Conservation (phyloP, 2,113 vertebrate genomes). For the Seriola rivoliana region DNA sequence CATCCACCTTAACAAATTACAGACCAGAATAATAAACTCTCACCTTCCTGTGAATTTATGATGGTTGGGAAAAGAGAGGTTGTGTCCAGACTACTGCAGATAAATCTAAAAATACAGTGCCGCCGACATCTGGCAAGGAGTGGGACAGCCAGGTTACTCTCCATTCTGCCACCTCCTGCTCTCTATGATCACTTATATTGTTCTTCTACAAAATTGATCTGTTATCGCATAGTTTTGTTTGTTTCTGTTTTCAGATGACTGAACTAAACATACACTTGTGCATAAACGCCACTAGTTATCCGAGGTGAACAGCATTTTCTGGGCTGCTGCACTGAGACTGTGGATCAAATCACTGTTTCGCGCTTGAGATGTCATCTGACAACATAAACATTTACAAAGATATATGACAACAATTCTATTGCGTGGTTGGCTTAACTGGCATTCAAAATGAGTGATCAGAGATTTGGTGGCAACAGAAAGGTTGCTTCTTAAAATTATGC, state of each 20-base stretch:
- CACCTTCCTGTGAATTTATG: neutral
- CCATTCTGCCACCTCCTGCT: slow-evolving; percentile 1
- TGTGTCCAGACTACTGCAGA: neutral
- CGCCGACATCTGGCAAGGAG: neutral
- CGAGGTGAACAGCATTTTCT: neutral
- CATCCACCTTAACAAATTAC: slow-evolving; percentile 3
- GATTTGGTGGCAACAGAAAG: neutral
- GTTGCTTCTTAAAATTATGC: neutral
- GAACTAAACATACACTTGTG: neutral
- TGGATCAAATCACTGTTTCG: neutral
- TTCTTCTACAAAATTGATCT: neutral
- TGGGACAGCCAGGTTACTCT: slow-evolving; percentile 13
- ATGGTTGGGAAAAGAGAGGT: neutral
- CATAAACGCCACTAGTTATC: neutral
- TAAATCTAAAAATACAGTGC: neutral
- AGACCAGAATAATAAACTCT: neutral
- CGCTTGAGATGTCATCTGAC: neutral
- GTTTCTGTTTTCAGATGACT: slow-evolving; percentile 3
- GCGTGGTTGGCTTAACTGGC: neutral
- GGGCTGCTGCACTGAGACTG: neutral
- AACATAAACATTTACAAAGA: neutral
- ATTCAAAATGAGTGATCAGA: neutral
- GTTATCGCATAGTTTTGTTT: neutral
- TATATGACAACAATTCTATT: neutral
- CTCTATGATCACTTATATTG: slow-evolving; percentile 12